Conservation (phyloP, 2,113 vertebrate genomes). For the Pagrus major region DNA sequence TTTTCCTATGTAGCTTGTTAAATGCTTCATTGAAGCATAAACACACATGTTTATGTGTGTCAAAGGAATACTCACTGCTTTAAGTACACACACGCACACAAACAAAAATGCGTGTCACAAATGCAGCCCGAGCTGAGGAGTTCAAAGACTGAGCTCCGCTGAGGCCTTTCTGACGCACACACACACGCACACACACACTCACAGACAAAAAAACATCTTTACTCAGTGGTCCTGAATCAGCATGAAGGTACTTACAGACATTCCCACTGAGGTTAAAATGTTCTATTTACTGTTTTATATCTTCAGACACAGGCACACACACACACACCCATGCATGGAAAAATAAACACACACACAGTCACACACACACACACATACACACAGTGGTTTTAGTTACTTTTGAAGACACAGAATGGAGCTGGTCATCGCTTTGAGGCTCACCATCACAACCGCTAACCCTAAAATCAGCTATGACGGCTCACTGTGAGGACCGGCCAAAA, state of each 20-base stretch:
- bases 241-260: constrained; percentile 60
- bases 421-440: constrained; percentile 51
- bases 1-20: constrained; percentile 45
- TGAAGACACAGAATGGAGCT: constrained; percentile 18
- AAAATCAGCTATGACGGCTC: constrained; percentile 56
- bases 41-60: constrained; percentile 46
- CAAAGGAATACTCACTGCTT: constrained; percentile 47
- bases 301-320: constrained; percentile 37
- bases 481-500: constrained; percentile 55
- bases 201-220: constrained; percentile 49
- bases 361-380: constrained; percentile 3
- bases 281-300: constrained; percentile 65
- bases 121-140: constrained; percentile 30
- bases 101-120: constrained; percentile 26
- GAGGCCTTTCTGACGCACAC: constrained; percentile 27
- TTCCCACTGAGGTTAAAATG: constrained; percentile 68
- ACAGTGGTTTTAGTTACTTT: constrained; percentile 38
- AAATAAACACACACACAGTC: too few relatives aligned
- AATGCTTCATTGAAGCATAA: constrained; percentile 57
- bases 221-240: constrained; percentile 73
- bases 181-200: constrained; percentile 5
- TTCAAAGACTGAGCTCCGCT: constrained; percentile 61
- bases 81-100: not conserved
- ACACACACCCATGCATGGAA: constrained; percentile 31
- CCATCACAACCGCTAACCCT: constrained; percentile 63